Evolutionary conservation across 2,888 invertebrate species (phyloP), one percentile per base, ranked within the genome.

Genomic region (Scaptomyza caliginosa): DNA sequence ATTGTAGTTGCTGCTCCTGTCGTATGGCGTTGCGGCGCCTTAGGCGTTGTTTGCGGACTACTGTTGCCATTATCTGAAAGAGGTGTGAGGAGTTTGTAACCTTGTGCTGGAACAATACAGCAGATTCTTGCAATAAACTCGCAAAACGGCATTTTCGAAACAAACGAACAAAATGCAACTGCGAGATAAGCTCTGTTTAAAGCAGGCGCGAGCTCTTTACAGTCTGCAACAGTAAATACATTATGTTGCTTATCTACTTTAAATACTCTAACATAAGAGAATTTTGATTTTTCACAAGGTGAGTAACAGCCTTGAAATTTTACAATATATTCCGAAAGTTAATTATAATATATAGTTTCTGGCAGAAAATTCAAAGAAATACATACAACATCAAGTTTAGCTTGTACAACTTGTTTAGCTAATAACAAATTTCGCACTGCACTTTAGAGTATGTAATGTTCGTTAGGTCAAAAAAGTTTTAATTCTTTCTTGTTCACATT

Each of bases 1-100:
- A 58, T 30, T 30, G 30, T n/a, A 0, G 24, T 16, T 43, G 43
- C 32, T 21, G 52, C 23, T 6, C 39, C 39, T 13, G 32, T 13
- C 11, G 40, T 67, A 7, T 46, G 58, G 0, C 65, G 72, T 3
- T 65, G 48, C 0, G 3, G 21, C 2, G 32, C 26, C 19, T 45
- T 69, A 0, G 73, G 80, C 21, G 74, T 80, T 24, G 55, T 52
- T 17, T 67, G 59, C 3, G 76, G 58, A 28, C 68, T 73, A 24
- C 36, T 55, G 36, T 73, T 77, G 13, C 75, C 74, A 50, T 67
- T 62, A 48, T 80, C 89, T 89, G 81, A 7, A 89, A 89, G 19
- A 28, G 24, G 45, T 43, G 17, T 17, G 4, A 79, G 68, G 24
- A 50, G 23, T 50, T 66, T 72, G 69, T 85, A 86, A 21, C 84